Percentiles rank a stretch among this genome's conserved stretches.
phyloP scores from a whole-genome alignment of 2,113 vertebrate species.

The Oryzias celebensis region DNA sequence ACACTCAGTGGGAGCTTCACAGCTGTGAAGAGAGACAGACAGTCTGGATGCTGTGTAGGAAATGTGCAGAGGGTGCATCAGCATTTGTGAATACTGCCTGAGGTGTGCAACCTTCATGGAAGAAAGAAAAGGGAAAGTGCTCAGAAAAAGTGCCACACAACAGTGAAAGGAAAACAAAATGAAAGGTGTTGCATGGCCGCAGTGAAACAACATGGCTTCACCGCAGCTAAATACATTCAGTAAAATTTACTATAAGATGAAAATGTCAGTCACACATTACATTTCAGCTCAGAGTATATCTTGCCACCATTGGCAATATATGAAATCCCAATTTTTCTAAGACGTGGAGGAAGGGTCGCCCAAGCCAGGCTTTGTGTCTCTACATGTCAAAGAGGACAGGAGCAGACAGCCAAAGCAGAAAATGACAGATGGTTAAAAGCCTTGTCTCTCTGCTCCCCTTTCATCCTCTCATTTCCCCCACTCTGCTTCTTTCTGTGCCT shows the following conservation, averaged over 20 bases:
- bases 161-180: neutral
- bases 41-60: slow-evolving; percentile 49
- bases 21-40: slow-evolving; percentile 58
- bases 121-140: slow-evolving; percentile 27
- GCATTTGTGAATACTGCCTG: slow-evolving; percentile 42
- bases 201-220: no score
- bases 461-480: slow-evolving; percentile 53
- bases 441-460: slow-evolving; percentile 56
- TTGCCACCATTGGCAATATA: slow-evolving; percentile 48
- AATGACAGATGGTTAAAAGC: slow-evolving; percentile 75
- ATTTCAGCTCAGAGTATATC: slow-evolving; percentile 42
- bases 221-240: no score
- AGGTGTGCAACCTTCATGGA: slow-evolving; percentile 30
- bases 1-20: slow-evolving; percentile 51
- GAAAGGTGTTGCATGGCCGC: neutral
- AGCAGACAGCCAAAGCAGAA: slow-evolving; percentile 62
- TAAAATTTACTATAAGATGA: neutral
- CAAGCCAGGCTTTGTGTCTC: slow-evolving; percentile 44
- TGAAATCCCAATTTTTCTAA: slow-evolving; percentile 67
- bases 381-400: slow-evolving; percentile 47
- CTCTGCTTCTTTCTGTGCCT: slow-evolving; percentile 40
- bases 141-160: slow-evolving; percentile 13
- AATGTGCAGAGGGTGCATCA: slow-evolving; percentile 47
- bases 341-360: slow-evolving; percentile 58
- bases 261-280: slow-evolving; percentile 21